Conservation (phyloP, 2,888 invertebrate species). For the Lissonota sp. region DNA sequence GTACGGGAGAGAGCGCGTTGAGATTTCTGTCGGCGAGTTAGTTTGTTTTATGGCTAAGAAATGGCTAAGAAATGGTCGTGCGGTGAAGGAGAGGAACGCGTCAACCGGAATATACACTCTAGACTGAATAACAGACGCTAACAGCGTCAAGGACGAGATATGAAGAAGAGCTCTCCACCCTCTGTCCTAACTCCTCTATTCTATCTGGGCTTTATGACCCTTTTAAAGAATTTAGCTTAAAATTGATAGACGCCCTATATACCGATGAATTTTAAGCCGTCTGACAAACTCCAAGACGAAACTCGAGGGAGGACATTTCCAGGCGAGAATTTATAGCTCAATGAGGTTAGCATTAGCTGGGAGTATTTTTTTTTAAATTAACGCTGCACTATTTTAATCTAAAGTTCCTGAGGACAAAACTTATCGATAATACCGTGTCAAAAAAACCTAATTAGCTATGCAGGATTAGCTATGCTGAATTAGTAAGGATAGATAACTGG, state of each 20-base stretch:
- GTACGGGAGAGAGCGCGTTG: slow-evolving; percentile 67
- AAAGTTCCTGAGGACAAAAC: too few species aligned
- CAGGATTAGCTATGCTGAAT: too few species aligned
- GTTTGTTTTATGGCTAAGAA: slow-evolving; percentile 80
- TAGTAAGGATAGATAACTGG: too few species aligned
- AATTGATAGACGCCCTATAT: slow-evolving; percentile 57
- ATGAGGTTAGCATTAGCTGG: not conserved
- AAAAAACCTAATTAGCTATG: too few species aligned
- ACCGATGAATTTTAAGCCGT: slow-evolving; percentile 15
- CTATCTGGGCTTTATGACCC: slow-evolving; percentile 81
- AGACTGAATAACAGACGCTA: not conserved
- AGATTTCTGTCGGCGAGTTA: slow-evolving; percentile 80
- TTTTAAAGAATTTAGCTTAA: slow-evolving; percentile 77
- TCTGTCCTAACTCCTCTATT: slow-evolving; percentile 68
- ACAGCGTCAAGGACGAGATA: not conserved
- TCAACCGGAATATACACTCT: slow-evolving; percentile 46
- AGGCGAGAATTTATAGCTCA: slow-evolving; percentile 25
- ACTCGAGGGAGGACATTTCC: slow-evolving; percentile 19
- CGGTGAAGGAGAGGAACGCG: slow-evolving; percentile 46
- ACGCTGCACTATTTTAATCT: too few species aligned
- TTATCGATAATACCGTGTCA: too few species aligned
- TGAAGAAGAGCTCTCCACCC: slow-evolving; percentile 35
- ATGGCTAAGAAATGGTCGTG: slow-evolving; percentile 71
- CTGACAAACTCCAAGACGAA: not conserved
- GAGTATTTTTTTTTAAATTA: too few species aligned